A percentile compares a stretch with the other conserved stretches of the same genome.
Conservation (phyloP, 2,113 vertebrate species). For the Gymnobelideus leadbeateri region DNA sequence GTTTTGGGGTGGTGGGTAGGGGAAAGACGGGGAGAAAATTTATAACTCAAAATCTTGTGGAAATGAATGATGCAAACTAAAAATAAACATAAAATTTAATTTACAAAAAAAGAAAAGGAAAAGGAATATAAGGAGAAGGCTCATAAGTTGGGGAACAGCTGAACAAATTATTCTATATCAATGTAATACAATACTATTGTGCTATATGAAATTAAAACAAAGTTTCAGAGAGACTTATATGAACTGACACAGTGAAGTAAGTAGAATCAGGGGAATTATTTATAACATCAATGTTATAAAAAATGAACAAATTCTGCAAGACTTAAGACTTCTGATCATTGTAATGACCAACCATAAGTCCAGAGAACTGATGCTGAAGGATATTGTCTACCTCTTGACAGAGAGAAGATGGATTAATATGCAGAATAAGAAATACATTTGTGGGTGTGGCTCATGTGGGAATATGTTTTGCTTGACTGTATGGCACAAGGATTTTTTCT, state of each 20-base stretch:
- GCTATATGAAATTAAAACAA: not conserved
- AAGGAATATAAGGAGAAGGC: too few relatives aligned
- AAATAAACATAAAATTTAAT: too few relatives aligned
- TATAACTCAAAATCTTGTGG: too few relatives aligned
- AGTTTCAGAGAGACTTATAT: not conserved
- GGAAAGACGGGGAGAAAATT: too few relatives aligned
- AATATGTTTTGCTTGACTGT: not conserved
- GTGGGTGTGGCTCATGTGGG: not conserved
- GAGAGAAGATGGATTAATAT: not conserved
- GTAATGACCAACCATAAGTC: not conserved
- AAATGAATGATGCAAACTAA: too few relatives aligned
- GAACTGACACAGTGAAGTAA: not conserved
- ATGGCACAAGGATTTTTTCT: not conserved
- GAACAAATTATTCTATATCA: not conserved
- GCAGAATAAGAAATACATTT: not conserved
- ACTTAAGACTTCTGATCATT: not conserved
- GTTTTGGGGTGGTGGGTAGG: too few relatives aligned
- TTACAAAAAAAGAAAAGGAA: too few relatives aligned
- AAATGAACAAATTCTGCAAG: not conserved
- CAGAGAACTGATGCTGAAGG: not conserved
- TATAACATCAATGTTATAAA: not conserved
- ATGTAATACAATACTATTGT: not conserved
- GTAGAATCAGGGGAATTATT: not conserved
- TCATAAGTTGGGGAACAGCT: not conserved
- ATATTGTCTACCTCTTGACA: not conserved